Base-by-base conservation (phyloP, 2,797 vertebrate species). In the Xerus rutilus region DNA sequence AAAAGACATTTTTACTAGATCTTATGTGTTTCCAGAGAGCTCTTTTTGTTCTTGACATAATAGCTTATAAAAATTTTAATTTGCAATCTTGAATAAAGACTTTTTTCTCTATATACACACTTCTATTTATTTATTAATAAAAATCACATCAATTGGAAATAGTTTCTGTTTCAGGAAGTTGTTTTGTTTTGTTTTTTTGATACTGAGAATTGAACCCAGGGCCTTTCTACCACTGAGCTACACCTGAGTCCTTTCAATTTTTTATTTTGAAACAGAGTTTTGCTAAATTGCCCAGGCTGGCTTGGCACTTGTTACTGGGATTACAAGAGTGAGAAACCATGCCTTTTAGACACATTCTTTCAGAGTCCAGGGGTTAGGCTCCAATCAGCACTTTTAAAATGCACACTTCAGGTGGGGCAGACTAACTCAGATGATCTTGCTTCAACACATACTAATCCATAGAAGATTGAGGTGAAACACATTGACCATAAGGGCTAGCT, bases 71-170 rank as follows among this genome's bases (percentile, higher is more conserved):
- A 76, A 84, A 81, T n/a, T 45, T 62, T 67, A 73, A 59, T 15
- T 59, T 83, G 5, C 39, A 87, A 86, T 59, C 25, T 93, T 91
- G n/a, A 91, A 20, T 77, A 87, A 86, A 57, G 54, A 78, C 6
- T 21, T 47, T 70, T 49, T 12, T 11, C 15, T 8, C 7, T 65
- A 52, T 54, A 62, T 20, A 52, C 57, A 57, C 20, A 30, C 3
- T 84, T 49, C 21, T 54, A 35, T 52, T 90, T 92, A 74, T 39
- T 76, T 78, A 82, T 35, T 81, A 95, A 85, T 81, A 89, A 91
- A 90, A 93, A 83, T n/a, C 12, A 70, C 49, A 74, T 45, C 54
- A 84, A n/a, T 65, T 94, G 35, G 57, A 88, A 94, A 59, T 83
- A 1, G 11, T 59, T 94, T 95, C 45, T 73, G 21, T 84, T 96